Conservation (phyloP, 2,797 vertebrate species). For the Lepidocolaptes lacrymiger region DNA sequence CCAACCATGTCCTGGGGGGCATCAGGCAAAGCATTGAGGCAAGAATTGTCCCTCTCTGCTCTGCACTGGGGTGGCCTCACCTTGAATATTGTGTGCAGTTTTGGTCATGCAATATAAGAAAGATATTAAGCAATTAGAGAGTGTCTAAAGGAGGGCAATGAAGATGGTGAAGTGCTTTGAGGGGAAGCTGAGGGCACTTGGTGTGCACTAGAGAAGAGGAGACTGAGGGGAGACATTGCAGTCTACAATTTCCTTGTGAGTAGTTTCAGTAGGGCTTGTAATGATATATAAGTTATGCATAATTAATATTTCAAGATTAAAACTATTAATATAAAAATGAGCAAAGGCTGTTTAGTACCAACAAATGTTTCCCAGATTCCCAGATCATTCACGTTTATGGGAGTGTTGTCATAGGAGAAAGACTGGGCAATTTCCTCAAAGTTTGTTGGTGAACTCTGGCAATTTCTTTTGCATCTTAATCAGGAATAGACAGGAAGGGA, state of each 20-base stretch:
- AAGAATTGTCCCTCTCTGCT: neutral
- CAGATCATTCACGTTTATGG: neutral
- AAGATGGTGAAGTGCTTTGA: neutral
- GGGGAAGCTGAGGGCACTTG: neutral
- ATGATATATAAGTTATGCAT: neutral
- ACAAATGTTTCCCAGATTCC: neutral
- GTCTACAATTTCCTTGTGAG: neutral
- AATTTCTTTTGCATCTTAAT: neutral
- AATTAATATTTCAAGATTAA: neutral
- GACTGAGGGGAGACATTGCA: neutral
- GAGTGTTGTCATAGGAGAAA: neutral
- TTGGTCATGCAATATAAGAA: neutral
- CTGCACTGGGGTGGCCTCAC: neutral
- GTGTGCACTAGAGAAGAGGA: neutral
- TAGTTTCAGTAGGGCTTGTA: neutral
- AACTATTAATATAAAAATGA: neutral
- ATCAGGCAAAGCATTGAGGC: neutral
- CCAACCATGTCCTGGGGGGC: rapidly evolving
- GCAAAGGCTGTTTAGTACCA: neutral
- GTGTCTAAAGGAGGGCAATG: neutral
- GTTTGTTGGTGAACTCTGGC: neutral
- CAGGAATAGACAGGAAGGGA: neutral
- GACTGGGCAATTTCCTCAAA: neutral
- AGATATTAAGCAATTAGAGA: neutral
- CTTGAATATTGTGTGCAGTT: neutral